phyloP scores from a whole-genome alignment of 2,888 invertebrate genomes.

The Lypha dubia region DNA sequence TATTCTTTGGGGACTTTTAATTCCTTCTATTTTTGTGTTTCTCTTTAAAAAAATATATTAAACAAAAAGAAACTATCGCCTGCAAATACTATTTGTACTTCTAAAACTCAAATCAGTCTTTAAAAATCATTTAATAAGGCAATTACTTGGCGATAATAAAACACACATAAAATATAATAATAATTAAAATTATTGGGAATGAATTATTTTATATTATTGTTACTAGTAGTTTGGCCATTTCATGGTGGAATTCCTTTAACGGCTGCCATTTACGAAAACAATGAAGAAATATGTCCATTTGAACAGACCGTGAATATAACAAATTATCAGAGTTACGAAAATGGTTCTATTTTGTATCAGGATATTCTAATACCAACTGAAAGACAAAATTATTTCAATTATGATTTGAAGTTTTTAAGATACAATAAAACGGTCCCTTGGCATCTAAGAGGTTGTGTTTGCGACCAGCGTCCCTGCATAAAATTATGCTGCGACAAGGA shows the following conservation, averaged over 20 bases:
- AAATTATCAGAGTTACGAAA: slow-evolving; percentile 55
- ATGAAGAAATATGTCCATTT: slow-evolving; percentile 70
- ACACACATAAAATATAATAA: background rate
- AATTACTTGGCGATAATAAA: slow-evolving; percentile 40
- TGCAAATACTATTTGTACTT: background rate
- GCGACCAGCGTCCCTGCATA: slow-evolving; percentile 75
- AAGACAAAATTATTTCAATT: slow-evolving; percentile 72
- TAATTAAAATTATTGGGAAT: slow-evolving; percentile 25
- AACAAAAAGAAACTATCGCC: background rate
- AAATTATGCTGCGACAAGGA: slow-evolving; percentile 76
- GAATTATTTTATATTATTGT: background rate
- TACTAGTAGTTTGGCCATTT: background rate
- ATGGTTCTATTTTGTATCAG: slow-evolving; percentile 76
- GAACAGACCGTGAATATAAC: slow-evolving; percentile 76
- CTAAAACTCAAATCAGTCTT: slow-evolving; percentile 48
- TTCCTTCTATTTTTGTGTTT: slow-evolving; percentile 35
- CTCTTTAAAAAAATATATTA: slow-evolving; percentile 16
- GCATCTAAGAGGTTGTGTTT: slow-evolving; percentile 78
- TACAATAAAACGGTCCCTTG: slow-evolving; percentile 23
- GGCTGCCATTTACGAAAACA: background rate
- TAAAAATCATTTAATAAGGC: slow-evolving; percentile 9
- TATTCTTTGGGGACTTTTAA: slow-evolving; percentile 53
- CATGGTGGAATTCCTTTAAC: background rate
- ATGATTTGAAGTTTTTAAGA: slow-evolving; percentile 55
- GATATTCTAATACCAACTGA: slow-evolving; percentile 74